Conservation (phyloP, 2,888 invertebrate genomes). For the Habroteleia sp. region DNA sequence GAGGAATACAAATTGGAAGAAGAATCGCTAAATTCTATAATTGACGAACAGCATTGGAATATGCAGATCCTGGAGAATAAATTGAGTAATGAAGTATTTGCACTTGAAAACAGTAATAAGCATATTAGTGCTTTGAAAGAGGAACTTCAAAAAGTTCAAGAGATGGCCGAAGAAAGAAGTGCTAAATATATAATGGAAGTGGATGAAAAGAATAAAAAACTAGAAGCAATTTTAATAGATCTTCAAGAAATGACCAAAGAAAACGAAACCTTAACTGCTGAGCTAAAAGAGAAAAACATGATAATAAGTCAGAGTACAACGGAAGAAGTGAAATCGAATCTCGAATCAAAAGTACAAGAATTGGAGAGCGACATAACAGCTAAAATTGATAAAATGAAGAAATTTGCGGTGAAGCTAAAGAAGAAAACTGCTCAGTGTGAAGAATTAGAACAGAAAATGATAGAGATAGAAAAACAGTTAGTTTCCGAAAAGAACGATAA, state of each 20-base stretch:
- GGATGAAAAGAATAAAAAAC: conserved; percentile 76
- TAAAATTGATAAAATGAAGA: conserved; percentile 89
- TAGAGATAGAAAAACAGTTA: conserved; percentile 71
- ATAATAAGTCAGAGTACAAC: conserved; percentile 74
- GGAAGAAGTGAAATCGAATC: conserved; percentile 74
- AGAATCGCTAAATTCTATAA: conserved; percentile 10
- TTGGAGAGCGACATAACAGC: conserved; percentile 84
- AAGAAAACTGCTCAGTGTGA: conserved; percentile 86
- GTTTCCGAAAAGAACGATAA: conserved; percentile 73
- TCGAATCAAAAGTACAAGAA: conserved; percentile 79
- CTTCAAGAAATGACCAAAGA: conserved; percentile 81
- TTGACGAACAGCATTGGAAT: too few relatives aligned
- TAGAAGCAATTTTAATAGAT: conserved; percentile 80
- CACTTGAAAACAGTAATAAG: conserved; percentile 67
- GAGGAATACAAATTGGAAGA: conserved; percentile 34
- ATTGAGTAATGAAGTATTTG: too few relatives aligned
- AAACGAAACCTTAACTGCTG: conserved; percentile 75
- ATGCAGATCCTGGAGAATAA: too few relatives aligned
- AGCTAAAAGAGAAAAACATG: conserved; percentile 79
- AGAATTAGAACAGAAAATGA: conserved; percentile 83
- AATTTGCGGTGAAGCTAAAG: conserved; percentile 88
- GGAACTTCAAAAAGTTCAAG: conserved; percentile 80
- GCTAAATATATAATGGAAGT: conserved; percentile 81
- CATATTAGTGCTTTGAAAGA: conserved; percentile 68
- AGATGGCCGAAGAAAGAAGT: too few relatives aligned